Evolutionary conservation across 1,140 invertebrate species (phyloP), one percentile per base, ranked within the genome.

Genomic region (Panulirus ornatus): DNA sequence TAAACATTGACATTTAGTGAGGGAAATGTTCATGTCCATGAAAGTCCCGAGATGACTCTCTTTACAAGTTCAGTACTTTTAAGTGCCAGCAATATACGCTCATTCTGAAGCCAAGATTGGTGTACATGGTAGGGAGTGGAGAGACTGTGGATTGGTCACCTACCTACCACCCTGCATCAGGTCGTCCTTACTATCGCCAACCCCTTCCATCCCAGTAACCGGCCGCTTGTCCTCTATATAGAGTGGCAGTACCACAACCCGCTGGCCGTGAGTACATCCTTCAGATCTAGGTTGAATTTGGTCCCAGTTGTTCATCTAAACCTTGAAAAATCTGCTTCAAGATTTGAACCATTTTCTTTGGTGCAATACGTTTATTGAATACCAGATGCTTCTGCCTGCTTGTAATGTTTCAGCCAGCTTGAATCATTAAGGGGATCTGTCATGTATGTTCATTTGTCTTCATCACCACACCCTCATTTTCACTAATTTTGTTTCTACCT

Each of bases 91-190:
- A n/a, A n/a, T n/a, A n/a, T n/a, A n/a, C n/a, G n/a, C n/a, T n/a
- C n/a, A n/a, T n/a, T n/a, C n/a, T n/a, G n/a, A n/a, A n/a, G n/a
- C n/a, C n/a, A n/a, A n/a, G n/a, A n/a, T n/a, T n/a, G n/a, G n/a
- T n/a, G n/a, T n/a, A n/a, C n/a, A 3, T 63, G n/a, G 11, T 38
- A 87, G 84, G 84, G 84, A 38, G 54, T 38, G 27, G 40, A 47
- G 54, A 54, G 34, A 1, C 73, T 73, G 11, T 87, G 47, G 51
- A 63, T 87, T 9, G 73, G 34, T 14, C 16, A 34, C 11, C 34
- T 87, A 38, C 51, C 73, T 1, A 63, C 1, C 11, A 63, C 73
- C 30, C n/a, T 78, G 38, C 63, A 87, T 14, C 3, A 63, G 6
- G 71, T 34, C 1, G 42, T 87, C 11, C 9, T 87, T 8, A 87